These are phyloP conservation scores for Falco columbarius DNA, from an alignment of 2,797 vertebrate genomes.

Conservation along the genomic window DNA sequence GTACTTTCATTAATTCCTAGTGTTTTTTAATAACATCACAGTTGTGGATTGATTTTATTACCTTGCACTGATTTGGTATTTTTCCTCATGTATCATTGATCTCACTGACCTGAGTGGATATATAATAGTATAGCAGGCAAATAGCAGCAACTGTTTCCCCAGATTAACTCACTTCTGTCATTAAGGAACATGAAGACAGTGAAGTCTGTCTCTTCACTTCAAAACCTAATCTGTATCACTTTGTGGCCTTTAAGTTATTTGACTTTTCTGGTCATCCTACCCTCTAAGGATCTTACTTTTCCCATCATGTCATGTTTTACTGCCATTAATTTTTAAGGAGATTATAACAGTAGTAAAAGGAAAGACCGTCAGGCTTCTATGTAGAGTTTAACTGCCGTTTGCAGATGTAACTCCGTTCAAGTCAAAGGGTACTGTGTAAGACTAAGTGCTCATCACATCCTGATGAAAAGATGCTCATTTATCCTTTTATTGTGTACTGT, in stretches of 20 bases:
- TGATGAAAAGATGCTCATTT: background rate
- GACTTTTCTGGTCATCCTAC: background rate
- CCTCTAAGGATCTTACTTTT: background rate
- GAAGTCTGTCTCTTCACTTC: background rate
- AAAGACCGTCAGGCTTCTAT: background rate
- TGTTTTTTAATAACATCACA: background rate
- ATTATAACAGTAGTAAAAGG: background rate
- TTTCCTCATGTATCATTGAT: background rate
- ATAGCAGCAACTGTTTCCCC: background rate
- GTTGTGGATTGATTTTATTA: background rate
- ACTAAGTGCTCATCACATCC: background rate
- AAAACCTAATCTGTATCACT: background rate
- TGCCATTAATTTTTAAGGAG: background rate
- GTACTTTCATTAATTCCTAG: background rate
- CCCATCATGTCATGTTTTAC: background rate
- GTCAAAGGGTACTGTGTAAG: background rate
- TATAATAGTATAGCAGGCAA: background rate
- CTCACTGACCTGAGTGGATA: background rate
- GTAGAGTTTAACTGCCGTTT: background rate
- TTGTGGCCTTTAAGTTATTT: background rate
- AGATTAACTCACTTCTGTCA: background rate
- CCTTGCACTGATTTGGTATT: background rate
- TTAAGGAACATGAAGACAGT: background rate
- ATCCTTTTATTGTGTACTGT: background rate
- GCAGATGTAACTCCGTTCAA: background rate